These are phyloP conservation scores for Metalampra italica DNA, from an alignment of 2,888 invertebrate species.

Conservation along the genomic window DNA sequence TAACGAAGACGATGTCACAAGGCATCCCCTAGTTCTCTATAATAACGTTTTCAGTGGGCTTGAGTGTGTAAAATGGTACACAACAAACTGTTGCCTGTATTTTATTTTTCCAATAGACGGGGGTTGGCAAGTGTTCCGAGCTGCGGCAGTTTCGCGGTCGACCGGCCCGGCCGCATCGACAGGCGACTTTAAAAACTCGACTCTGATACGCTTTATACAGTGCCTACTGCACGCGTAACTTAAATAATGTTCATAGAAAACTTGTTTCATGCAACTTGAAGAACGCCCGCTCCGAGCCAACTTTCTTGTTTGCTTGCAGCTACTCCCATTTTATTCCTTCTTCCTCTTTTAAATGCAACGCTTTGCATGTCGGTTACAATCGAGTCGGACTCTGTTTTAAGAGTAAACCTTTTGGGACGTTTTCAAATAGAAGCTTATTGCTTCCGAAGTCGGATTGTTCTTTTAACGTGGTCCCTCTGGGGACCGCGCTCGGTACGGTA, in stretches of 20 bases:
- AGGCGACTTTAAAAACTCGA: conserved; percentile 59
- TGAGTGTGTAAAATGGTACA: conserved; percentile 24
- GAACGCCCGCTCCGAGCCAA: conserved; percentile 47
- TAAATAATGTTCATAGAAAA: conserved; percentile 68
- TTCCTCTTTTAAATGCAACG: conserved; percentile 55
- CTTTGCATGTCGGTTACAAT: conserved; percentile 63
- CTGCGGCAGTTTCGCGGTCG: conserved; percentile 60
- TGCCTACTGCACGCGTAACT: conserved; percentile 57
- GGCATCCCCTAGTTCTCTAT: conserved; percentile 35
- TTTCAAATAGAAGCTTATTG: conserved; percentile 60
- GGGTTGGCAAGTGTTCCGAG: conserved; percentile 58
- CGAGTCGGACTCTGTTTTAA: conserved; percentile 53
- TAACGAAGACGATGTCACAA: no score
- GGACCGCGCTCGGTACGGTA: conserved; percentile 21
- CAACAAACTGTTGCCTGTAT: conserved; percentile 66
- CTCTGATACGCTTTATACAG: conserved; percentile 64
- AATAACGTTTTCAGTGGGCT: conserved; percentile 4
- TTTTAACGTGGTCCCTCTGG: conserved; percentile 40
- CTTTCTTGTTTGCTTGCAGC: conserved; percentile 61
- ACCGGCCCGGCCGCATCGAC: conserved; percentile 52
- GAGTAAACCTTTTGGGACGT: conserved; percentile 58
- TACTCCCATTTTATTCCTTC: conserved; percentile 50
- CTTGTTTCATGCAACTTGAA: conserved; percentile 55
- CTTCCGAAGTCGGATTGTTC: conserved; percentile 50
- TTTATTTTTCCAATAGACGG: conserved; percentile 65